Percentiles rank a stretch among this genome's conserved stretches.
Conservation (phyloP, 2,113 vertebrate genomes). For the Psilopogon haemacephalus region DNA sequence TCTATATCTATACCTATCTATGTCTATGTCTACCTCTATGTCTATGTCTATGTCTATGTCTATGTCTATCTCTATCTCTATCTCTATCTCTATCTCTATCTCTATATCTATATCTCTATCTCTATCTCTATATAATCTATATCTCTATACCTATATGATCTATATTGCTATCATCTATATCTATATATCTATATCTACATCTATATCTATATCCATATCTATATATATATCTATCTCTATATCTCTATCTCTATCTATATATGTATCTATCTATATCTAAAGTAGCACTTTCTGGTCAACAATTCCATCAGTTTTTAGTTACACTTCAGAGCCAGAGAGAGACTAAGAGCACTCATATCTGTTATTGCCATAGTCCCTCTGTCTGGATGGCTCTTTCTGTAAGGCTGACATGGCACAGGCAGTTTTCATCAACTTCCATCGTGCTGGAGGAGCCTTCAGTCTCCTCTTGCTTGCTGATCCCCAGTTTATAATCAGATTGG, state of each 20-base stretch:
- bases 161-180: background rate
- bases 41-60: background rate
- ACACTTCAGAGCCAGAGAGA: constrained; percentile 21
- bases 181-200: no score
- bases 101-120: no score
- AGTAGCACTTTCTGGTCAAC: background rate
- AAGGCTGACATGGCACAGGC: background rate
- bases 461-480: constrained; percentile 14
- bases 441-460: constrained; percentile 45
- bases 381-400: background rate
- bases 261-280: no score
- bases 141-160: background rate
- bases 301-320: constrained; percentile 21
- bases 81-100: no score
- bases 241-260: no score
- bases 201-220: no score
- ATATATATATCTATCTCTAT: no score
- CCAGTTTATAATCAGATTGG: constrained; percentile 42
- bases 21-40: no score
- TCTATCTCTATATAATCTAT: no score
- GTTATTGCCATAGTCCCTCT: background rate
- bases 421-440: constrained; percentile 23
- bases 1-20: no score
- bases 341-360: background rate
- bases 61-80: no score